Evolutionary conservation across 23 tunicate genomes (phyloP), one percentile per base, ranked within the genome.

Genomic region (Ciona savignyi): DNA sequence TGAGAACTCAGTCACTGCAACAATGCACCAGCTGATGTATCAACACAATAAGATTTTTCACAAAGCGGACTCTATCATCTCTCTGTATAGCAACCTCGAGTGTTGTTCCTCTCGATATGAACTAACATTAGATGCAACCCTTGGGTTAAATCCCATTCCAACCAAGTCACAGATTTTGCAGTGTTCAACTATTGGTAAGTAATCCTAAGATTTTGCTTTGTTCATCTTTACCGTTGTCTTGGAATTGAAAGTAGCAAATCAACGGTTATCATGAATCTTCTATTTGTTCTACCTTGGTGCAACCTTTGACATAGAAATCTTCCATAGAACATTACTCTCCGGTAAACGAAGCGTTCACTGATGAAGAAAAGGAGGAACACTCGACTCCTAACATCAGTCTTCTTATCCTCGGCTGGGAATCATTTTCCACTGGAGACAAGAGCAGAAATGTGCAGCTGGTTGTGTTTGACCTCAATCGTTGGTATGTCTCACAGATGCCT

Each of bases 401-500:
- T 21, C 77, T 86, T 60, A 35, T 82, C 27, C 62, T 85, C 60
- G 84, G 83, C 1, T 88, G 96, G 96, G 67, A 69, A 33, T 70
- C 74, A 11, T 27, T 19, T 30, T n/a, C n/a, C 15, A 65, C 68
- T 27, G 66, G 35, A 20, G 71, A 49, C 33, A 27, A 51, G 25
- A 63, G 51, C 27, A 66, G 62, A 31, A 72, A 31, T 28, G 65
- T 72, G 24, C 79, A 78, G 27, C 29, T 79, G 0, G 31, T 83
- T 20, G 35, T 91, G 66, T 91, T 91, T 67, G 97, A 91, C 66
- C 61, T 91, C 29, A 91, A 91, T 72, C 62, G 84, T 33, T 91
- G 97, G 97, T 91, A 91, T 65, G 70, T 84, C 29, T 89, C 91
- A 1, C 97, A 91, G 56, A 91, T 91, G 97, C 97, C 97, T 30